Percentiles rank a stretch among this genome's conserved stretches.
Evolutionary conservation across 1,140 invertebrate genomes (phyloP).

Genomic region (Solenopsis fugax): DNA sequence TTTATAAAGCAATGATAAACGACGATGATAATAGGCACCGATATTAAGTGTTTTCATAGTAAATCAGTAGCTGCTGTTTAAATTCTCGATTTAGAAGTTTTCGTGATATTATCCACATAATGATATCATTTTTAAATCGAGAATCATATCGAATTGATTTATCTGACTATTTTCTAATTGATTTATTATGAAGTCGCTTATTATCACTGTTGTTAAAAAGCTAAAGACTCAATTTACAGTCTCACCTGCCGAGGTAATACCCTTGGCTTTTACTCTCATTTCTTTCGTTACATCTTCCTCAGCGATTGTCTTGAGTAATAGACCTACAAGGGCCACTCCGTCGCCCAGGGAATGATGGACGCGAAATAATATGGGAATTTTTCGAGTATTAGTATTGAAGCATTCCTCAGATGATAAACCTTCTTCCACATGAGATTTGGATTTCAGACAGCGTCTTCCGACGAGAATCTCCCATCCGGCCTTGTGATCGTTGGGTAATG

Average conservation of each 20-base stretch:
- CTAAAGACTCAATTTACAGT: no score
- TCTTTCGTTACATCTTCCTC: constrained; percentile 69
- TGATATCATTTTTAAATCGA: no score
- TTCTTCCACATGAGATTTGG: constrained; percentile 46
- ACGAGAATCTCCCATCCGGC: constrained; percentile 87
- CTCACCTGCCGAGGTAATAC: neutral
- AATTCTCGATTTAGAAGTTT: no score
- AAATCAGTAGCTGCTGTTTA: no score
- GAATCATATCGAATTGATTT: no score
- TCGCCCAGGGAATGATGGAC: constrained; percentile 87
- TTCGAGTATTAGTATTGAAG: constrained; percentile 12
- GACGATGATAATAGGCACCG: no score
- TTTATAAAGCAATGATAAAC: no score
- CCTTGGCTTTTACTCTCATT: constrained; percentile 11
- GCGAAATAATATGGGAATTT: constrained; percentile 85
- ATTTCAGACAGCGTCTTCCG: constrained; percentile 77
- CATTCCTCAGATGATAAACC: constrained; percentile 27
- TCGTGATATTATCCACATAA: no score
- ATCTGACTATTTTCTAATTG: no score
- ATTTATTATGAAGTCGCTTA: no score
- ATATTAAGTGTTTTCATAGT: no score
- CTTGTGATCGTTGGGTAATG: constrained; percentile 84
- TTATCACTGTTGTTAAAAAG: no score
- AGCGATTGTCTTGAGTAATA: constrained; percentile 85
- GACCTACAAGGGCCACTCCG: constrained; percentile 85